Conservation (phyloP, 2,888 invertebrate species). For the Plebejus anna region DNA sequence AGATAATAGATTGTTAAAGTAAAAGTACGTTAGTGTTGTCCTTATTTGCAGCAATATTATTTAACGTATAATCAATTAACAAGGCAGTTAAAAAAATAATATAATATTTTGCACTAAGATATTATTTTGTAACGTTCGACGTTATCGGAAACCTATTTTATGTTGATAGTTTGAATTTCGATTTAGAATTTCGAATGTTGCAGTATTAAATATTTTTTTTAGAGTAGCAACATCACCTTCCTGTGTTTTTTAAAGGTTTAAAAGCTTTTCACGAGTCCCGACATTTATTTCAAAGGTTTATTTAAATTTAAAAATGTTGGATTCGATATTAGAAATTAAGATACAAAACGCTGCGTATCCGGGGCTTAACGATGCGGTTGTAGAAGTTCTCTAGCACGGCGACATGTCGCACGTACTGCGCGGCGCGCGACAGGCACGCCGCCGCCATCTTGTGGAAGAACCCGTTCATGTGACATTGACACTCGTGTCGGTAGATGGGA, state of each 20-base stretch:
- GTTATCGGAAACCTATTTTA: too few species aligned
- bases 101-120: too few species aligned
- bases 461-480: slow-evolving; percentile 44
- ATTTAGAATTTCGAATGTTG: too few species aligned
- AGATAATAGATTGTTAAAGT: too few species aligned
- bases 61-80: too few species aligned
- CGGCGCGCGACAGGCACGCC: slow-evolving; percentile 52
- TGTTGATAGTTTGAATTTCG: too few species aligned
- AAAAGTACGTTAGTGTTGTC: neutral
- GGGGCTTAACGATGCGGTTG: slow-evolving; percentile 59
- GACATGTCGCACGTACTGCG: slow-evolving; percentile 53
- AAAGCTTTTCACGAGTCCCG: neutral
- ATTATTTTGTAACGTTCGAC: neutral
- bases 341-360: slow-evolving; percentile 61
- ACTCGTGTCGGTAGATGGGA: slow-evolving; percentile 41
- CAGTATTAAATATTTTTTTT: too few species aligned
- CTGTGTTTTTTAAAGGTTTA: too few species aligned
- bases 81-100: too few species aligned
- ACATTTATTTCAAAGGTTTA: neutral
- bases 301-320: neutral
- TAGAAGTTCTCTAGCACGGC: slow-evolving; percentile 60
- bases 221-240: too few species aligned
- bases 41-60: neutral
- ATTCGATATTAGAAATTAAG: slow-evolving; percentile 55
- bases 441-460: slow-evolving; percentile 50